Conservation (phyloP, 1,140 invertebrate genomes). For the Liolophura sinensis region DNA sequence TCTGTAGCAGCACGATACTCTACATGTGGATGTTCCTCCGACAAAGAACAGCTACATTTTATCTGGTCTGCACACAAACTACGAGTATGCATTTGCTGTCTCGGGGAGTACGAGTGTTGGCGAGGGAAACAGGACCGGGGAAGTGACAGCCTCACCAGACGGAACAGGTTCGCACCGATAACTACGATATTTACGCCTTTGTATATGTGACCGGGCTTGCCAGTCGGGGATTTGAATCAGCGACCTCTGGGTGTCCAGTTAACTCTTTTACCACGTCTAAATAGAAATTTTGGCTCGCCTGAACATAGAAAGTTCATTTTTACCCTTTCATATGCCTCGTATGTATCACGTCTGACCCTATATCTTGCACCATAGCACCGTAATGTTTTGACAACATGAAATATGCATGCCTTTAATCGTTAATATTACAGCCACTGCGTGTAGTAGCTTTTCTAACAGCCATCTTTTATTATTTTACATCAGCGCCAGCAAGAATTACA, state of each 20-base stretch:
- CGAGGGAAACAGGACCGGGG: conserved; percentile 62
- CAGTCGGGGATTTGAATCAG: no score
- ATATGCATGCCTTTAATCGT: not conserved
- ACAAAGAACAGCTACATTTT: conserved; percentile 31
- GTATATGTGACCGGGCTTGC: no score
- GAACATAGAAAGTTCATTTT: no score
- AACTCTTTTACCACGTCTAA: no score
- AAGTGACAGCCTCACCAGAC: conserved; percentile 30
- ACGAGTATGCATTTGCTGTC: conserved; percentile 64
- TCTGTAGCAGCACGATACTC: conserved; percentile 19
- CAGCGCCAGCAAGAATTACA: conserved; percentile 48
- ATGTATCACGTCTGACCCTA: not conserved
- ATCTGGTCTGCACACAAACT: conserved; percentile 62
- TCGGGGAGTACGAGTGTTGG: conserved; percentile 60
- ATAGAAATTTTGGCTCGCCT: no score
- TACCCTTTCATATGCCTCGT: not conserved
- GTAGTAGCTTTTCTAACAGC: not conserved
- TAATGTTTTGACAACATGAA: not conserved
- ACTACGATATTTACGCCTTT: no score
- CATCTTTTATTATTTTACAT: conserved; percentile 9
- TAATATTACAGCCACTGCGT: not conserved
- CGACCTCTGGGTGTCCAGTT: no score
- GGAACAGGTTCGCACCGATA: conserved; percentile 29
- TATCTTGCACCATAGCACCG: not conserved
- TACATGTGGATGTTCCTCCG: conserved; percentile 28